Base-by-base conservation (phyloP, 2,113 vertebrate species). In the Varanus komodoensis region DNA sequence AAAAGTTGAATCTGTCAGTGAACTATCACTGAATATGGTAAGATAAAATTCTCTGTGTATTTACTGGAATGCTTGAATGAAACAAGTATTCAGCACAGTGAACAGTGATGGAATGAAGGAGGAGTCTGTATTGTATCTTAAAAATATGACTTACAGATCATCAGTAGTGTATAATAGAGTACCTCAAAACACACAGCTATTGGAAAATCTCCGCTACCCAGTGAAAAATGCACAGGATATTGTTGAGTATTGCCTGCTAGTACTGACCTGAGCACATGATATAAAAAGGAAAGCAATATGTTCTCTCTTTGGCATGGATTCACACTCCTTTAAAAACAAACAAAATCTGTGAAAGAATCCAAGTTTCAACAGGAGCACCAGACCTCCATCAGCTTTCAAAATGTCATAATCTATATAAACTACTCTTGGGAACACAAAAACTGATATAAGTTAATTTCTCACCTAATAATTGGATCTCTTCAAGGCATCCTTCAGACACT, bases 101-200 rank as follows among this genome's bases (percentile, higher is more conserved):
- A 69, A 50, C 50, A n/a, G 9, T 52, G 32, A 27, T 23, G 21
- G 52, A 48, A 80, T 23, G 38, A 27, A 84, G 48, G 57, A 84
- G 11, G 34, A 80, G 44, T n/a, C 32, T 78, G 54, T 21, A 87
- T 17, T 52, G 64, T 23, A 8, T 1, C 6, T 85, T n/a, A 79
- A 84, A 38, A 78, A 86, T 77, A 44, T 83, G n/a, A 68, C 25
- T 80, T 75, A 69, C 32, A 68, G 27, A 38, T 38, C 32, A 90
- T 38, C 0, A 0, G 32, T 67, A 14, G 4, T 85, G 11, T 57
- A 54, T 57, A 69, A 86, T 69, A 86, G 77, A 23, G 23, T 48
- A 52, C 21, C 48, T 79, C 23, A 77, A 50, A 71, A 44, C 8
- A 89, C 4, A 69, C 54, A 77, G 15, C 54, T 73, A 61, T 32